Conservation (phyloP, 2,797 vertebrate species). For the Myiotriccus ornatus region DNA sequence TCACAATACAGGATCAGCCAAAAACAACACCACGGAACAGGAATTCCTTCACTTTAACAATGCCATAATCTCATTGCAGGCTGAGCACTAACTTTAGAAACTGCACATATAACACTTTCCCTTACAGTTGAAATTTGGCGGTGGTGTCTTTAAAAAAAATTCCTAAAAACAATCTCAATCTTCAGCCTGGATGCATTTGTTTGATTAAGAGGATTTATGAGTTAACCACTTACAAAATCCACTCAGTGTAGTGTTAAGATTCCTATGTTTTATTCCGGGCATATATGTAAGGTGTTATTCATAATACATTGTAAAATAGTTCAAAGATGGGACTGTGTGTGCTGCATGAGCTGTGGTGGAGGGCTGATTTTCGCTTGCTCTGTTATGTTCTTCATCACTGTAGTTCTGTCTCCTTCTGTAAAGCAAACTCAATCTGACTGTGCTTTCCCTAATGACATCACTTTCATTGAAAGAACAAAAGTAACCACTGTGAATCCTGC, state of each 20-base stretch:
- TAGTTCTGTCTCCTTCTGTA: conserved; percentile 3
- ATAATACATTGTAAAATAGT: background rate
- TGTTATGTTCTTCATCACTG: background rate
- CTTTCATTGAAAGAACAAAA: conserved; percentile 18
- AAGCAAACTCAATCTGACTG: background rate
- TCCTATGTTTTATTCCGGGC: background rate
- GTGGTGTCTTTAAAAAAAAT: background rate
- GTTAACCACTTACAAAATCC: background rate
- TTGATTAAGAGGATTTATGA: background rate
- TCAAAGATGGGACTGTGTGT: conserved; percentile 2
- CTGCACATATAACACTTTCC: conserved; percentile 20
- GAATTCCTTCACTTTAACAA: conserved; percentile 76
- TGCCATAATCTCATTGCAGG: conserved; percentile 51
- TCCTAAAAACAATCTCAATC: background rate
- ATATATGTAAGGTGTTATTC: background rate
- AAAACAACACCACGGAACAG: conserved; percentile 70
- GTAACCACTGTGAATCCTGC: background rate
- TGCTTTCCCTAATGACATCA: background rate
- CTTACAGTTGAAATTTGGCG: conserved; percentile 30
- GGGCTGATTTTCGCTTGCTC: background rate
- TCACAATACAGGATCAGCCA: conserved; percentile 67
- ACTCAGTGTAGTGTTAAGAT: background rate
- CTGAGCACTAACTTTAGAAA: conserved; percentile 52
- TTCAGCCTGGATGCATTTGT: background rate
- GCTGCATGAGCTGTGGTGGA: background rate